Conservation (phyloP, 2,113 vertebrate species). For the Carassius auratus region DNA sequence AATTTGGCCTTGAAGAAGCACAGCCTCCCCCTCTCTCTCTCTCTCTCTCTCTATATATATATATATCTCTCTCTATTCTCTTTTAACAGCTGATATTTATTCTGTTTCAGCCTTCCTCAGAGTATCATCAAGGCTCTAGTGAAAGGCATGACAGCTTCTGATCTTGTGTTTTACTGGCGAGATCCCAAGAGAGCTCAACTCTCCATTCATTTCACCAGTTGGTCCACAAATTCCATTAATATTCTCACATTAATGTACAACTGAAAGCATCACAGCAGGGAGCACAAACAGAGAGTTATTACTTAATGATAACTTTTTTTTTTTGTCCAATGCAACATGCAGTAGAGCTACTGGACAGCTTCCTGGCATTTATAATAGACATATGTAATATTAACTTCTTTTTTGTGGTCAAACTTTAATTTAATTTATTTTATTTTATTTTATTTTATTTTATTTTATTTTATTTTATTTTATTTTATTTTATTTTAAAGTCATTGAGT, state of each 20-base stretch:
- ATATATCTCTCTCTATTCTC: neutral
- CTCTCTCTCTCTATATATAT: neutral
- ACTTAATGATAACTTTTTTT: neutral
- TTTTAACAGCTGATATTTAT: constrained; percentile 31
- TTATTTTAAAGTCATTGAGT: too few relatives aligned
- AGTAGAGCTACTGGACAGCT: neutral
- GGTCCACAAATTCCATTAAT: neutral
- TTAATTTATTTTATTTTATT: too few relatives aligned
- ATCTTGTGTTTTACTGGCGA: constrained; percentile 41
- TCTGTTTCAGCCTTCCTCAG: constrained; percentile 24
- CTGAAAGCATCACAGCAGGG: neutral
- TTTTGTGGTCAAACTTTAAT: too few relatives aligned
- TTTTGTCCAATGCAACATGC: neutral
- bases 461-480: too few relatives aligned
- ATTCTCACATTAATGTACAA: neutral
- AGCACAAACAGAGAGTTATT: neutral
- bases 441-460: too few relatives aligned
- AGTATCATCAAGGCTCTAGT: constrained; percentile 42
- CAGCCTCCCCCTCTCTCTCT: neutral
- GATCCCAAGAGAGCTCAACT: constrained; percentile 30
- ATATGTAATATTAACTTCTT: neutral
- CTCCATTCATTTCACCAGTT: constrained; percentile 25
- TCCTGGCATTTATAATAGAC: neutral
- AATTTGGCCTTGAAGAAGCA: constrained; percentile 29
- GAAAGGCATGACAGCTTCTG: constrained; percentile 42